Base-by-base conservation (phyloP, 2,888 invertebrate genomes). In the Drosophila affinis region DNA sequence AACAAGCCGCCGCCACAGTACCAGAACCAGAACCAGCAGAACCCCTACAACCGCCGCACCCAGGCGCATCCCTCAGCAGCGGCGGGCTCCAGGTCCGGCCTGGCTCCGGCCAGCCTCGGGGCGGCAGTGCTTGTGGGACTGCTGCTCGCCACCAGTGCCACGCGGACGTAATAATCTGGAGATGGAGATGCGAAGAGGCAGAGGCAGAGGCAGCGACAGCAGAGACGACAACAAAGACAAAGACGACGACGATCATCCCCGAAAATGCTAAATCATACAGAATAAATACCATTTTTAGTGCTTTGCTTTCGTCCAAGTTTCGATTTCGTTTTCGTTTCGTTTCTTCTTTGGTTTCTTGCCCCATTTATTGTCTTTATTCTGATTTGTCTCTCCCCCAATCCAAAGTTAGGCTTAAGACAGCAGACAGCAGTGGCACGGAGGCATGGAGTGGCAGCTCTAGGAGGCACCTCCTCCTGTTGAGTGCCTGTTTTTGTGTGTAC, bases 1-100 rank as follows among this genome's bases (percentile, higher is more conserved):
- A 91, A 91, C 67, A 91, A 91, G 78, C 92, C 91, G 76, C 91
- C 91, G 87, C 92, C 91, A 70, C 91, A 91, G 65, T 91, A 91
- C 68, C 90, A 91, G 74, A 91, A 91, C 61, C 90, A 90, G 60
- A 90, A 90, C 32, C 90, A 87, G 44, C 90, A 91, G 77, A 90
- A 90, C 82, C 92, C 91, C 39, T 91, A 91, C 75, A 91, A 91
- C 81, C 90, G 91, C 62, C 91, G 91, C 72, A 91, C 92, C 59
- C 92, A 91, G 77, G 79, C 91, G 73, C 91, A 91, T 87, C 91
- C 90, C 44, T 90, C 90, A 65, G 77, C 75, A 64, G 82, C 72
- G 47, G 46, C 44, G 54, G 70, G 32, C 45, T 45, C 49, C 9
- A 21, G 9, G 49, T 39, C n/a, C 14, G 14, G 39, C 0, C 39